Evolutionary conservation across 1,140 invertebrate species (phyloP), one percentile per base, ranked within the genome.

Genomic region (Drosophila malerkotliana): DNA sequence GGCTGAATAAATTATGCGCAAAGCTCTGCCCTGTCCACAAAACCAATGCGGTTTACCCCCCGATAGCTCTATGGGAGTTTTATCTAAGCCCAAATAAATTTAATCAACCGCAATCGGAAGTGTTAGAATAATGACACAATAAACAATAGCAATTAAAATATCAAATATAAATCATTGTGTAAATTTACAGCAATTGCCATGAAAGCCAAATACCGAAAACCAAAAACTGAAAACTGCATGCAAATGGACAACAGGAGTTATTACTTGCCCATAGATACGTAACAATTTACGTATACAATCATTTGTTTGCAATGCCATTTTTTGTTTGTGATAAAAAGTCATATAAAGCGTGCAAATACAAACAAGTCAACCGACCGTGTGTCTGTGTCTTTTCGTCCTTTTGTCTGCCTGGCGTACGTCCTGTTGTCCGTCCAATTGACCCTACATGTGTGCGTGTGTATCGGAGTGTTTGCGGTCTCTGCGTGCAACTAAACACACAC

Each of bases 51-150:
- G 80, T 77, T 85, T 66, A 44, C 64, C 69, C 44, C 62, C 30
- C 8, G 28, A 26, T 37, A 28, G 52, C 41, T 45, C 12, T 37
- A 41, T 39, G 12, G 41, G 39, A 71, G 55, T 72, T 83, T 79
- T 83, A 88, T 83, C 83, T 88, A 87, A 81, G 67, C 41, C 63
- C 62, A 79, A 88, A 87, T 87, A 88, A 87, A 87, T 87, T 88
- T 87, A 87, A 87, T 87, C 83, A 87, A 87, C 83, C 83, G 61
- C 83, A 87, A 87, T 79, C 83, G 83, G 83, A 87, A 87, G 83
- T 87, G 84, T 88, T 88, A 78, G 83, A 88, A 87, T 88, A 88
- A 87, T 87, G 84, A 88, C 83, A 87, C 83, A 87, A 87, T 87
- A 87, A 87, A 87, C 83, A 87, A 87, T 81, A 83, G 83, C 83